phyloP scores from a whole-genome alignment of 2,797 vertebrate genomes.

The Harpagifer antarcticus region DNA sequence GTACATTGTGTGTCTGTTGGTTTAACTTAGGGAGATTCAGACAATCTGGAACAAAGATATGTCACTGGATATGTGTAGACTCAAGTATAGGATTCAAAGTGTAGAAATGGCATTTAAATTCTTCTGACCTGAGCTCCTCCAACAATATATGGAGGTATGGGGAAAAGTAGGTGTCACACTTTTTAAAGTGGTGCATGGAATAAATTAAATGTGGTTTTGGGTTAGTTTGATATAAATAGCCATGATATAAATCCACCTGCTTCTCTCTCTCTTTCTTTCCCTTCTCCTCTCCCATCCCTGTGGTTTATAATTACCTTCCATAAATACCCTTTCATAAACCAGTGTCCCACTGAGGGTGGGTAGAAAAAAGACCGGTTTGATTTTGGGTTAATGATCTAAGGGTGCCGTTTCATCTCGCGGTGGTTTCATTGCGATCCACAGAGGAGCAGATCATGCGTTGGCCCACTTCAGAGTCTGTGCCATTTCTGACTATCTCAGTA shows the following conservation, averaged over 20 bases:
- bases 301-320: slow-evolving; percentile 78
- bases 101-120: too few relatives aligned
- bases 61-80: not conserved
- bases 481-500: slow-evolving; percentile 4
- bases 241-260: slow-evolving; percentile 63
- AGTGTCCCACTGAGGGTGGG: slow-evolving; percentile 49
- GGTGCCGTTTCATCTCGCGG: slow-evolving; percentile 29
- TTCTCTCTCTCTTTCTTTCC: not conserved
- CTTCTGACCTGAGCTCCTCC: too few relatives aligned
- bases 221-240: slow-evolving; percentile 77
- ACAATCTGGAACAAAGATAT: not conserved
- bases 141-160: too few relatives aligned
- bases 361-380: slow-evolving; percentile 64
- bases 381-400: slow-evolving; percentile 79
- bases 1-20: slow-evolving; percentile 71
- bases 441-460: slow-evolving; percentile 48
- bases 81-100: not conserved
- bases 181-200: slow-evolving; percentile 59
- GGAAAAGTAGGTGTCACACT: slow-evolving; percentile 53
- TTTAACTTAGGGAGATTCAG: not conserved
- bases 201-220: slow-evolving; percentile 69
- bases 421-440: slow-evolving; percentile 42
- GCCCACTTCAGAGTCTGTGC: slow-evolving; percentile 62
- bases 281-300: slow-evolving; percentile 17
- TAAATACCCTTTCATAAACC: slow-evolving; percentile 71